These are phyloP conservation scores for Tenualosa thibaudeaui DNA, from an alignment of 2,797 vertebrate species.

Conservation along the genomic window DNA sequence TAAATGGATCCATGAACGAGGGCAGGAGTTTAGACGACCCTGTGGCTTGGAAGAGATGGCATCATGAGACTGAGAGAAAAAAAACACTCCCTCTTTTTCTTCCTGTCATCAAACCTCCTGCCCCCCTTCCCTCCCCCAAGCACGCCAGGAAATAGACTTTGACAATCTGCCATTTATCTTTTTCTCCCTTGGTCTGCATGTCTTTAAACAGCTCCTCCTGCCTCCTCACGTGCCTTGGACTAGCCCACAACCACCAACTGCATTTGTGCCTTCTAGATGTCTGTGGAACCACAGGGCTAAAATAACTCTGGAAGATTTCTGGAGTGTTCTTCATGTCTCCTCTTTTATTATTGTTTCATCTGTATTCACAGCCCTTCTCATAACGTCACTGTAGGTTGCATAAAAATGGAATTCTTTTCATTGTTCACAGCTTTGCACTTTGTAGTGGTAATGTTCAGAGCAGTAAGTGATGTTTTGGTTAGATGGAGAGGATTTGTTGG, in stretches of 20 bases:
- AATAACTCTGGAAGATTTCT: neutral
- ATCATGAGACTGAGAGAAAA: conserved; percentile 51
- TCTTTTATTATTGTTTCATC: neutral
- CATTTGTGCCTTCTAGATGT: neutral
- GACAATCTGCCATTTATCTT: neutral
- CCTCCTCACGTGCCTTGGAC: neutral
- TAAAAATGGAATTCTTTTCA: neutral
- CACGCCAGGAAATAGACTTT: conserved; percentile 13
- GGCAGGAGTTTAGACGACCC: conserved; percentile 94
- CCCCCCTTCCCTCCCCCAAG: neutral
- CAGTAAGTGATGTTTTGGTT: neutral
- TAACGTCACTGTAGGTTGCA: neutral
- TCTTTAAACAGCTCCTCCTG: neutral
- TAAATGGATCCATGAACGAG: conserved; percentile 98
- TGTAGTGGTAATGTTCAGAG: neutral
- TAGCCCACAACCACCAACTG: neutral
- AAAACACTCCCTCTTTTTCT: conserved; percentile 10
- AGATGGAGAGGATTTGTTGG: neutral
- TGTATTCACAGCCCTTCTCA: neutral
- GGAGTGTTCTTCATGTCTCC: neutral
- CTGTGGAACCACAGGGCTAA: neutral
- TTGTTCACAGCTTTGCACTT: conserved; percentile 4
- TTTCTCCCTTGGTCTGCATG: neutral
- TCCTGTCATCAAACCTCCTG: conserved; percentile 3
- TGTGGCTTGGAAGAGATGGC: conserved; percentile 84